A percentile compares a stretch with the other conserved stretches of the same genome.
phyloP scores from a whole-genome alignment of 2,888 invertebrate genomes.

The Dorcus parallelipipedus region DNA sequence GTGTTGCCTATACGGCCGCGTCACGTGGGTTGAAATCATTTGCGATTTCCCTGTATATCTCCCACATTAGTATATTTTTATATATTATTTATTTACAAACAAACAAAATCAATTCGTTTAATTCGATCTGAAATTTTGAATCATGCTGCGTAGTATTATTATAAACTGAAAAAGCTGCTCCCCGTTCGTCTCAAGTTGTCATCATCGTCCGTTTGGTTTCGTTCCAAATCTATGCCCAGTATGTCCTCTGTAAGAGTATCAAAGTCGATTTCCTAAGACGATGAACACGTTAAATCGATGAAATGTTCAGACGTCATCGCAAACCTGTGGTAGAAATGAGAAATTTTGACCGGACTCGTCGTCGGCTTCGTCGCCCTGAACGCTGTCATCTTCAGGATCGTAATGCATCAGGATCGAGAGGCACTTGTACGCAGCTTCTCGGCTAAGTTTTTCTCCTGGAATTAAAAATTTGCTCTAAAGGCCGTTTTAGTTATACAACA shows the following conservation, averaged over 20 bases:
- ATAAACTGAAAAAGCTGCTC: too few species aligned
- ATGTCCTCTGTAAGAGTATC: constrained; percentile 49
- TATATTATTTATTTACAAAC: too few species aligned
- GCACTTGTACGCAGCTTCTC: constrained; percentile 29
- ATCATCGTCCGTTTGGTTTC: constrained; percentile 11
- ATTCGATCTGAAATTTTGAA: too few species aligned
- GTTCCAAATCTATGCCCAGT: constrained; percentile 52
- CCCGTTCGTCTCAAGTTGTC: too few species aligned
- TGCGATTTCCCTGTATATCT: too few species aligned
- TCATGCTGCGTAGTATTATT: too few species aligned
- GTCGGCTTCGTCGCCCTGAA: constrained; percentile 2
- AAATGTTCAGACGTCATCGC: too few species aligned
- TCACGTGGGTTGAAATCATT: too few species aligned
- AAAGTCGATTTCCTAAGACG: constrained; percentile 48
- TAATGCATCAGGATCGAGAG: constrained; percentile 32
- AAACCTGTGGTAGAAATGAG: constrained; percentile 24
- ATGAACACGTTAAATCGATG: constrained; percentile 1
- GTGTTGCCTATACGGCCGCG: too few species aligned
- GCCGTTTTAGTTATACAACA: too few species aligned
- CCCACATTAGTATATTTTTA: too few species aligned
- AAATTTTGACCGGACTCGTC: constrained; percentile 6
- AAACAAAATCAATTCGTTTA: too few species aligned
- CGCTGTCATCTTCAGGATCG: not conserved
- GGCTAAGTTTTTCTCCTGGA: constrained; percentile 35
- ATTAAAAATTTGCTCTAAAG: not conserved